phyloP scores from a whole-genome alignment of 2,888 invertebrate species.

The Ceramica pisi region DNA sequence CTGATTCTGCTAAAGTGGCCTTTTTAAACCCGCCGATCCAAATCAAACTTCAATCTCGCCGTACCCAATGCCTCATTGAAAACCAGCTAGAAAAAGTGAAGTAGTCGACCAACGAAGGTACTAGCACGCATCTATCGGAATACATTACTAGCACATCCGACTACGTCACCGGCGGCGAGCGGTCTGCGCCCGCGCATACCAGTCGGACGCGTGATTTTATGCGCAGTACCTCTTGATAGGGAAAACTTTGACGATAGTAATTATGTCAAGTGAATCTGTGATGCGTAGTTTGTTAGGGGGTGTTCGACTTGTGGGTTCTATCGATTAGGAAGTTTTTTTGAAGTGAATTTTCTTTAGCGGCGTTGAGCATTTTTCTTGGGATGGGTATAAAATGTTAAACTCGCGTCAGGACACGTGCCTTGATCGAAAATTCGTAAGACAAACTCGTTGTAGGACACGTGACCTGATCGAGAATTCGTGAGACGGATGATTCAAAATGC shows the following conservation, averaged over 20 bases:
- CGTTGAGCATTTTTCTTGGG: too few relatives aligned
- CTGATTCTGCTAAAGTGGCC: too few relatives aligned
- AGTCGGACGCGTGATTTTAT: conserved; percentile 50
- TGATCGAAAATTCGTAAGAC: too few relatives aligned
- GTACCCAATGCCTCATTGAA: not conserved
- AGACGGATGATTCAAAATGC: too few relatives aligned
- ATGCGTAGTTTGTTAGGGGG: conserved; percentile 41
- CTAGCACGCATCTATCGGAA: conserved; percentile 46
- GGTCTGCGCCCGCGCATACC: conserved; percentile 55
- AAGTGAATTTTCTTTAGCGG: too few relatives aligned
- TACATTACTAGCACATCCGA: conserved; percentile 55
- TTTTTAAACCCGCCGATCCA: too few relatives aligned
- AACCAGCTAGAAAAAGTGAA: not conserved
- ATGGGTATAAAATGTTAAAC: too few relatives aligned
- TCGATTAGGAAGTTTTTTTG: too few relatives aligned
- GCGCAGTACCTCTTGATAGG: conserved; percentile 53
- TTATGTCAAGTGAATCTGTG: conserved; percentile 51
- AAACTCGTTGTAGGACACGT: too few relatives aligned
- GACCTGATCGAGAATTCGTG: too few relatives aligned
- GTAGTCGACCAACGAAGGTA: conserved; percentile 7
- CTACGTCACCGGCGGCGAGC: conserved; percentile 50
- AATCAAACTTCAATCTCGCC: not conserved
- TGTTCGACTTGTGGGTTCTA: not conserved
- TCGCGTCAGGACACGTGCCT: too few relatives aligned
- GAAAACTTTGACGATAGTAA: conserved; percentile 50